Percentiles rank a stretch among this genome's conserved stretches.
Evolutionary conservation across 1,140 invertebrate species (phyloP).

Genomic region (Manduca sexta): DNA sequence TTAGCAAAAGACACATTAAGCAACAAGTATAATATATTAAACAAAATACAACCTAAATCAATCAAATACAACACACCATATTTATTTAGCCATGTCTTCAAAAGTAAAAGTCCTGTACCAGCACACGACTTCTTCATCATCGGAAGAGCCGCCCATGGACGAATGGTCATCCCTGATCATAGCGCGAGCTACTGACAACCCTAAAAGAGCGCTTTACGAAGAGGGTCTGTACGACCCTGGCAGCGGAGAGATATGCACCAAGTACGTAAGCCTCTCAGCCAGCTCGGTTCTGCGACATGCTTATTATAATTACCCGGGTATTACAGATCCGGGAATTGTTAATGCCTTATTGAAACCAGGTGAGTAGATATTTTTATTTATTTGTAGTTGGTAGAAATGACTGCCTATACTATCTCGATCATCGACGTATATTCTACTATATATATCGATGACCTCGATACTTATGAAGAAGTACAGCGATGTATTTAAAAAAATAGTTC

Average conservation of each 20-base stretch:
- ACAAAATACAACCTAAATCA: too few relatives aligned
- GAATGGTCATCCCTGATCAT: slow-evolving; percentile 37
- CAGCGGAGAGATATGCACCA: slow-evolving; percentile 46
- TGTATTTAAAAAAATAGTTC: too few relatives aligned
- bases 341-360: slow-evolving; percentile 45
- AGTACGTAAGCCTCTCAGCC: slow-evolving; percentile 56
- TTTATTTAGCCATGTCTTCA: slow-evolving; percentile 1
- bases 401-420: too few relatives aligned
- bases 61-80: too few relatives aligned
- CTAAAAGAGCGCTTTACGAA: slow-evolving; percentile 22
- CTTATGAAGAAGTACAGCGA: too few relatives aligned
- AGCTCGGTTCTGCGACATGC: slow-evolving; percentile 61
- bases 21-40: too few relatives aligned
- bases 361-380: background rate
- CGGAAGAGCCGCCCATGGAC: slow-evolving; percentile 31
- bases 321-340: slow-evolving; percentile 61
- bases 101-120: background rate
- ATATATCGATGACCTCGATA: too few relatives aligned
- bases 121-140: slow-evolving; percentile 10
- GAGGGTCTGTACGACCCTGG: slow-evolving; percentile 38
- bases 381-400: background rate
- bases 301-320: slow-evolving; percentile 61
- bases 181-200: slow-evolving; percentile 9
- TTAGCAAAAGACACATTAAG: too few relatives aligned
- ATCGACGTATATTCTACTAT: too few relatives aligned